Conservation (phyloP, 1,140 invertebrate species). For the Sitobion miscanthi region DNA sequence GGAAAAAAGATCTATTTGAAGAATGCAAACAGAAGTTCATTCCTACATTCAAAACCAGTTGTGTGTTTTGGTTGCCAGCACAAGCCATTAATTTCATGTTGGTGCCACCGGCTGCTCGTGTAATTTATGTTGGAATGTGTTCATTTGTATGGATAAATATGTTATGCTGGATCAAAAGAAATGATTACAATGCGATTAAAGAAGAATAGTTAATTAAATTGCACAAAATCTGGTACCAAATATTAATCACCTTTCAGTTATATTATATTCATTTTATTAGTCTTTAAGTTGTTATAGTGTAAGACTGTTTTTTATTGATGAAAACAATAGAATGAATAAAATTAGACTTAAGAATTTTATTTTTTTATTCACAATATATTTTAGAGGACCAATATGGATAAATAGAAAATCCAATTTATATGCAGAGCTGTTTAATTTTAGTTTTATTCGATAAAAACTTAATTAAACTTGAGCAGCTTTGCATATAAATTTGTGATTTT, state of each 20-base stretch:
- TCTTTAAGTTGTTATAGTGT: neutral
- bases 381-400: neutral
- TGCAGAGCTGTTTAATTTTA: conserved; percentile 11
- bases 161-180: conserved; percentile 65
- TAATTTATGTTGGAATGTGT: conserved; percentile 66
- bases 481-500: neutral
- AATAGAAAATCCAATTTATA: neutral
- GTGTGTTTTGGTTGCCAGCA: conserved; percentile 66
- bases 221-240: neutral
- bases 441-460: conserved; percentile 28
- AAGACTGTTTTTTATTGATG: conserved; percentile 7
- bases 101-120: conserved; percentile 64
- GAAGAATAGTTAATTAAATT: conserved; percentile 9
- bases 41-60: conserved; percentile 62
- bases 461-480: conserved; percentile 30
- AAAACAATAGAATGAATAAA: neutral
- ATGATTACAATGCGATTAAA: conserved; percentile 37
- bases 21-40: conserved; percentile 60
- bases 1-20: conserved; percentile 60
- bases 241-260: neutral
- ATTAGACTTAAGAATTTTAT: neutral
- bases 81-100: conserved; percentile 66
- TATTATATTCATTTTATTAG: neutral
- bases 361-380: neutral
- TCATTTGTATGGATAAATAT: conserved; percentile 67